A percentile compares a stretch with the other conserved stretches of the same genome.
These are phyloP conservation scores for Naso thynnoides DNA, from an alignment of 2,797 vertebrate genomes.

Conservation along the genomic window DNA sequence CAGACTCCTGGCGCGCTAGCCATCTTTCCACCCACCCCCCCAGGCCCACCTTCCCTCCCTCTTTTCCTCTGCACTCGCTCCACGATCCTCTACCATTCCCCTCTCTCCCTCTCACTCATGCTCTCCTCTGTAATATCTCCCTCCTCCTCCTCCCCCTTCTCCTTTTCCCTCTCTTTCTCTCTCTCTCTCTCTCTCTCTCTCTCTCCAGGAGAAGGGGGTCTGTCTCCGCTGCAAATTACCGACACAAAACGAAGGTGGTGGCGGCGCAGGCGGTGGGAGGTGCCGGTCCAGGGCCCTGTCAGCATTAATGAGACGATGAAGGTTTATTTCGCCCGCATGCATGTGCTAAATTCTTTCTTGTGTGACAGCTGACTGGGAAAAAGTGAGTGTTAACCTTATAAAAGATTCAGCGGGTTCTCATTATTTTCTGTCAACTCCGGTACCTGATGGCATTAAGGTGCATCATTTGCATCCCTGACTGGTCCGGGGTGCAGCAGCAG, in stretches of 20 bases:
- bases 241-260: conserved; percentile 96
- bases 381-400: conserved; percentile 99
- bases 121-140: conserved; percentile 60
- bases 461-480: conserved; percentile 95
- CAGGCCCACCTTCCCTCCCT: conserved; percentile 82
- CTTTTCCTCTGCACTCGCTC: conserved; percentile 80
- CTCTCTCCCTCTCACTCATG: conserved; percentile 69
- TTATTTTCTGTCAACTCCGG: conserved; percentile 99
- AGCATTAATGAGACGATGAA: conserved; percentile 99
- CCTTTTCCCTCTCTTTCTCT: conserved; percentile 13
- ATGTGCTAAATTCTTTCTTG: conserved; percentile 99
- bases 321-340: conserved; percentile 92
- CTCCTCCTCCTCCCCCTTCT: conserved; percentile 42
- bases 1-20: conserved; percentile 95
- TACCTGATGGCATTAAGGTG: conserved; percentile 91
- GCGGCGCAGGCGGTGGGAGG: conserved; percentile 85
- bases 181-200: conserved; percentile 65
- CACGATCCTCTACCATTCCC: conserved; percentile 66
- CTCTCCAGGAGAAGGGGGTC: conserved; percentile 83
- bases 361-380: conserved; percentile 99
- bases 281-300: conserved; percentile 93
- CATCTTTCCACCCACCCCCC: conserved; percentile 88
- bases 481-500: conserved; percentile 78
- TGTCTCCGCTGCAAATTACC: conserved; percentile 95
- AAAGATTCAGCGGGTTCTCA: conserved; percentile 99